A percentile compares a stretch with the other conserved stretches of the same genome.
These are phyloP conservation scores for Zaprionus camerounensis DNA, from an alignment of 1,140 invertebrate species.

Conservation along the genomic window DNA sequence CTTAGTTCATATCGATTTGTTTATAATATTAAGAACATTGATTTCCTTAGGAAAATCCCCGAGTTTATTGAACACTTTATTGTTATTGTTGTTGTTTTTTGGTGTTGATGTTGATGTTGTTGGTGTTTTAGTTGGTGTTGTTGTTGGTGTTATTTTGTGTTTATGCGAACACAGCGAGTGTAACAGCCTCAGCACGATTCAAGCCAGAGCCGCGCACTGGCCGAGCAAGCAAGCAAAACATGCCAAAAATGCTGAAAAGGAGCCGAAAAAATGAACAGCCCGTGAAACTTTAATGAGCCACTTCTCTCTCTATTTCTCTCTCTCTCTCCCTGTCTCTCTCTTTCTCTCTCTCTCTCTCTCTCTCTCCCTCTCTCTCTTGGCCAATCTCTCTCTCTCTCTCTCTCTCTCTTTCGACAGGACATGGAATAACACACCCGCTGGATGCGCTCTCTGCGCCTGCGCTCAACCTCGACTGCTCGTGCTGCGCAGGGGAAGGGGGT, in stretches of 20 bases:
- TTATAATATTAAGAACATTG: slow-evolving; percentile 19
- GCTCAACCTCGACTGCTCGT: background rate
- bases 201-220: slow-evolving; percentile 16
- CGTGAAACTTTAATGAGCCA: slow-evolving; percentile 63
- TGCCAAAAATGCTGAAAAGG: slow-evolving; percentile 49
- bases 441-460: slow-evolving; percentile 31
- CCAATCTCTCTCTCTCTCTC: slow-evolving; percentile 1
- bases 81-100: slow-evolving; percentile 45
- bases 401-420: slow-evolving; percentile 25
- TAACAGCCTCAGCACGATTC: slow-evolving; percentile 41
- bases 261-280: slow-evolving; percentile 36
- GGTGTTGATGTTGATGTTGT: background rate
- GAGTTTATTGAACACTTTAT: slow-evolving; percentile 79
- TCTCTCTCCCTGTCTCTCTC: slow-evolving; percentile 26
- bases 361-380: slow-evolving; percentile 16
- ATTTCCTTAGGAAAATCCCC: slow-evolving; percentile 57
- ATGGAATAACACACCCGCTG: slow-evolving; percentile 18
- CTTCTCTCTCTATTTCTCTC: slow-evolving; percentile 30
- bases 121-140: background rate
- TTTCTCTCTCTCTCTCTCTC: too few relatives aligned
- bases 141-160: background rate
- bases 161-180: slow-evolving; percentile 13
- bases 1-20: slow-evolving; percentile 37
- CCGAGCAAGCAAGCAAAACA: slow-evolving; percentile 44
- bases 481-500: background rate